These are phyloP conservation scores for Petrosia ficiformis DNA, from an alignment of 37 sponge, comb jelly and placozoan species.

Conservation along the genomic window DNA sequence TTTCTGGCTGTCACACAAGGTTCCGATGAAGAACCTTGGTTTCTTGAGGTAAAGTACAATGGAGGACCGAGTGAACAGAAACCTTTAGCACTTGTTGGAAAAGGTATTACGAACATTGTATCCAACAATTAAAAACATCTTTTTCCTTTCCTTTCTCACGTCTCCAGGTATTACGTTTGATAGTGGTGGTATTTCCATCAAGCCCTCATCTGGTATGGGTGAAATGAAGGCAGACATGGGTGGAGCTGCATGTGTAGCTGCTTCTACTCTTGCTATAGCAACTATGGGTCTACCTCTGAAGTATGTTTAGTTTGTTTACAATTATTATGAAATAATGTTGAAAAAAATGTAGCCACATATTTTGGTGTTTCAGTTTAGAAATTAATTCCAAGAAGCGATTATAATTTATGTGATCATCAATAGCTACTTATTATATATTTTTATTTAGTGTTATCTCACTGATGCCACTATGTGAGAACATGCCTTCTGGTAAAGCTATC, in stretches of 20 bases:
- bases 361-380: too few species aligned
- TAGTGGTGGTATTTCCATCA: constrained; percentile 93
- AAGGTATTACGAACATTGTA: constrained; percentile 51
- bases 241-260: constrained; percentile 85
- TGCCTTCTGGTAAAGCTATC: constrained; percentile 85
- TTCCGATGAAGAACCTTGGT: constrained; percentile 77
- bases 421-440: neutral
- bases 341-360: too few species aligned
- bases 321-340: too few species aligned
- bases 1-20: constrained; percentile 85
- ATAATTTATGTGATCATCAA: neutral
- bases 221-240: constrained; percentile 96
- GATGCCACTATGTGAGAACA: constrained; percentile 94
- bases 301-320: constrained; percentile 11
- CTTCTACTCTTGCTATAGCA: constrained; percentile 60
- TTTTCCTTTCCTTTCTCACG: neutral
- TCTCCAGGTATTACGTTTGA: constrained; percentile 92
- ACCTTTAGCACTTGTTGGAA: constrained; percentile 80
- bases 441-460: constrained; percentile 59
- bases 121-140: neutral
- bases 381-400: too few species aligned
- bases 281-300: constrained; percentile 49
- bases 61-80: constrained; percentile 15
- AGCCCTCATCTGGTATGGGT: constrained; percentile 87
- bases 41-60: constrained; percentile 78